These are phyloP conservation scores for Scomber scombrus DNA, from an alignment of 2,113 vertebrate genomes.

Conservation along the genomic window DNA sequence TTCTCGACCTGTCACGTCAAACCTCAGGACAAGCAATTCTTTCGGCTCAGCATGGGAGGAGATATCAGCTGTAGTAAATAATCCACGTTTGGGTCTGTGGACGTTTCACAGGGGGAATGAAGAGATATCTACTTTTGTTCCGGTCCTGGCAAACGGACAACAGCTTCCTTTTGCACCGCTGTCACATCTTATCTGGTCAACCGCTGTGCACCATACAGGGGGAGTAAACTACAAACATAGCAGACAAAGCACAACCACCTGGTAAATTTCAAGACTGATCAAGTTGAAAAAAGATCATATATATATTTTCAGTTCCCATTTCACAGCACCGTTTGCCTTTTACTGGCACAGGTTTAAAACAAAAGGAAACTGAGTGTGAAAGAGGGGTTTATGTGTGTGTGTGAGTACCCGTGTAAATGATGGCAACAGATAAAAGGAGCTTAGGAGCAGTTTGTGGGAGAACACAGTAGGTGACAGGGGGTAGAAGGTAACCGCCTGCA, in stretches of 20 bases:
- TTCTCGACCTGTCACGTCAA: constrained; percentile 34
- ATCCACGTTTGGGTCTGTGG: constrained; percentile 21
- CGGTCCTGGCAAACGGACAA: constrained; percentile 1
- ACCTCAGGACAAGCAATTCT: not conserved
- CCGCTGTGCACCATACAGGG: not conserved
- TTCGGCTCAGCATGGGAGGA: not conserved
- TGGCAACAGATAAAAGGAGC: constrained; percentile 49
- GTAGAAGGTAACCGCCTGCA: constrained; percentile 37
- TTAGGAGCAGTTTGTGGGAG: constrained; percentile 55
- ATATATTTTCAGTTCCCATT: constrained; percentile 11
- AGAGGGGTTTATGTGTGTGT: constrained; percentile 5
- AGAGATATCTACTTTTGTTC: constrained; percentile 27
- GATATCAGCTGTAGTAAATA: constrained; percentile 16
- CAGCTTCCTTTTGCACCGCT: constrained; percentile 2
- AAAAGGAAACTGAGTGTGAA: constrained; percentile 20
- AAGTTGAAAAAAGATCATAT: constrained; percentile 6
- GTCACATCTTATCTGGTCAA: constrained; percentile 39
- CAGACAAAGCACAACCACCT: not conserved
- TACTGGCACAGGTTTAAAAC: constrained; percentile 16
- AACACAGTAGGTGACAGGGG: constrained; percentile 41
- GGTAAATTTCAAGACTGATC: constrained; percentile 20
- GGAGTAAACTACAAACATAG: not conserved
- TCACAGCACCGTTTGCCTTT: constrained; percentile 12
- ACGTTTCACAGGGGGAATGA: constrained; percentile 13
- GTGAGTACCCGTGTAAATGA: constrained; percentile 43